Evolutionary conservation across 1,140 invertebrate genomes (phyloP).

Genomic region (Trichomalopsis sarcophagae): DNA sequence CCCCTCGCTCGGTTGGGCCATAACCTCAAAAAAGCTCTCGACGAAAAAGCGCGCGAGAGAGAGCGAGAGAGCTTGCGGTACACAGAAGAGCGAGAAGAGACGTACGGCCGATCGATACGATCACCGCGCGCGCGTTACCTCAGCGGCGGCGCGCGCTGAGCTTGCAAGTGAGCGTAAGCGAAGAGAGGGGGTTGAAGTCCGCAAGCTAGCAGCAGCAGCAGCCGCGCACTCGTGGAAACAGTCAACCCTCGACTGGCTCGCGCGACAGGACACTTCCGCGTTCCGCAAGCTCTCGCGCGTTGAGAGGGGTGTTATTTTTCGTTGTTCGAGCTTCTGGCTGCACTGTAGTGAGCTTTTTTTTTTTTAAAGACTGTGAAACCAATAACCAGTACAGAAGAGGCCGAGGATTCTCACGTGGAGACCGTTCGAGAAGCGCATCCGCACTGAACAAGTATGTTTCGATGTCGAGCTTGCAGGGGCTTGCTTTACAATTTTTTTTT

Average conservation of each 20-base stretch:
- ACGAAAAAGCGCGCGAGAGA: not conserved
- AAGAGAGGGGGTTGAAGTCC: conserved; percentile 40
- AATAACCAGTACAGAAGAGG: no score
- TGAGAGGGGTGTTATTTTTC: not conserved
- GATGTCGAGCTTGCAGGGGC: not conserved
- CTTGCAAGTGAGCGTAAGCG: not conserved
- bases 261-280: conserved; percentile 13
- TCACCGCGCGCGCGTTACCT: conserved; percentile 41
- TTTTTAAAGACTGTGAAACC: no score
- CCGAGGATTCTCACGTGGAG: no score
- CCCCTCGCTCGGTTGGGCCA: not conserved
- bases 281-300: conserved; percentile 1
- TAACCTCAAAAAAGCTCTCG: not conserved
- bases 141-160: conserved; percentile 42
- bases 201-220: conserved; percentile 14
- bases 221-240: conserved; percentile 27
- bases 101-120: conserved; percentile 47
- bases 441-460: not conserved
- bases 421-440: not conserved
- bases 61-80: not conserved
- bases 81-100: not conserved
- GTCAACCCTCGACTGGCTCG: conserved; percentile 21
- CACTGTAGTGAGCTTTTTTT: not conserved
- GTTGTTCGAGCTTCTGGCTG: no score
- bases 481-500: no score